Evolutionary conservation across 2,888 invertebrate species (phyloP), one percentile per base, ranked within the genome.

Genomic region (Drepana falcataria): DNA sequence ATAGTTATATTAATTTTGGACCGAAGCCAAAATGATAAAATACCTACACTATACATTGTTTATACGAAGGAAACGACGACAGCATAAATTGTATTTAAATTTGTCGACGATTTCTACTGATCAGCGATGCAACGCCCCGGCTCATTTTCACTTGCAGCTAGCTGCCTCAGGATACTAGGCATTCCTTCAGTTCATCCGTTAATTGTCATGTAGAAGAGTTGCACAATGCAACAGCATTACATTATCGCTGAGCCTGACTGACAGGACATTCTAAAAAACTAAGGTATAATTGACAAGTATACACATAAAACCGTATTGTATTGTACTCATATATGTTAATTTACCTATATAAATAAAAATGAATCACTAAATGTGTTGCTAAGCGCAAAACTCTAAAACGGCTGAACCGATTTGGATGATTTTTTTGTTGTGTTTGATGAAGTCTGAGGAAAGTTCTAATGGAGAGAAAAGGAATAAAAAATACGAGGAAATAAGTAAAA

Each of bases 71-170:
- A 73, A 64, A 73, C 75, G 73, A 65, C 68, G 69, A 61, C 70
- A 56, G 77, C 78, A 81, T 82, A 79, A 74, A 81, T 75, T 76
- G 80, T 81, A 87, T 85, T 81, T 75, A 81, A 81, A 85, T 76
- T 44, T 74, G 70, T 75, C 69, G 69, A 49, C 75, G 87, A 83
- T 89, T 90, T 90, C 90, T 89, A 87, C 88, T 87, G 70, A 81
- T 87, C 83, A 81, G 66, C 68, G 75, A 87, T 85, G 82, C 87
- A 71, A 66, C 67, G 65, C 59, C 21, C 21, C 66, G 72, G 65
- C 64, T 63, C 69, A 82, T 79, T 88, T 87, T 83, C 84, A 85
- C 87, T 84, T 76, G 72, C 77, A 72, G 79, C 69, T 71, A n/a
- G 71, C 69, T 71, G 74, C 73, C 76, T 60, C 58, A 63, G 61